A percentile compares a stretch with the other conserved stretches of the same genome.
These are phyloP conservation scores for Aldabrachelys gigantea DNA, from an alignment of 2,113 vertebrate species.

Conservation along the genomic window DNA sequence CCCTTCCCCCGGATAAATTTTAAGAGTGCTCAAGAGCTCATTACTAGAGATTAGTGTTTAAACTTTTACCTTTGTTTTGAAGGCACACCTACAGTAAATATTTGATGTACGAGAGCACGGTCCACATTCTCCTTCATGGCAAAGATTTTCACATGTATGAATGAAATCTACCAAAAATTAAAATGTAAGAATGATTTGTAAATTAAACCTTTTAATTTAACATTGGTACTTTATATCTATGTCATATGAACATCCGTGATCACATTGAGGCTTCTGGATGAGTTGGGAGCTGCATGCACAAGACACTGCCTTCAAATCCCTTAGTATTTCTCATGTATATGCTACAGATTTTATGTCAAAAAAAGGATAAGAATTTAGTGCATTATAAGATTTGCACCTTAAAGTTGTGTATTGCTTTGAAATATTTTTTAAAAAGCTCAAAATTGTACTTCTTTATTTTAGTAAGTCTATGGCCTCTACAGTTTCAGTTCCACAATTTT, in stretches of 20 bases:
- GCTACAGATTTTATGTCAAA: neutral
- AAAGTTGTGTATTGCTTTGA: neutral
- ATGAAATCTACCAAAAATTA: conserved; percentile 82
- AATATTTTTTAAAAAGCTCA: neutral
- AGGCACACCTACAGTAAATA: conserved; percentile 93
- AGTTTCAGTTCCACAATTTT: neutral
- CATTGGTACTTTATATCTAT: neutral
- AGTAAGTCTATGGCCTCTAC: neutral
- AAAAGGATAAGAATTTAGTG: neutral
- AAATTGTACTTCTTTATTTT: neutral
- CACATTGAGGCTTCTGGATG: neutral
- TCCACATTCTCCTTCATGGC: conserved; percentile 93
- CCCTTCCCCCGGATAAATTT: neutral
- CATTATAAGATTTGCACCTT: neutral
- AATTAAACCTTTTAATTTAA: neutral
- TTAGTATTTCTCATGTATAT: neutral
- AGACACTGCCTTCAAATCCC: neutral
- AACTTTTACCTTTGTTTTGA: conserved; percentile 89
- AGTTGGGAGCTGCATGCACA: neutral
- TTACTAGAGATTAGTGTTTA: neutral
- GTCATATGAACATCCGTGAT: neutral
- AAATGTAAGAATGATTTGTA: conserved; percentile 10
- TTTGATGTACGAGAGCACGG: conserved; percentile 93
- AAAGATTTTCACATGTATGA: conserved; percentile 93
- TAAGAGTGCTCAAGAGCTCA: neutral